These are phyloP conservation scores for Leucophora obtusa DNA, from an alignment of 2,888 invertebrate species.

Conservation along the genomic window DNA sequence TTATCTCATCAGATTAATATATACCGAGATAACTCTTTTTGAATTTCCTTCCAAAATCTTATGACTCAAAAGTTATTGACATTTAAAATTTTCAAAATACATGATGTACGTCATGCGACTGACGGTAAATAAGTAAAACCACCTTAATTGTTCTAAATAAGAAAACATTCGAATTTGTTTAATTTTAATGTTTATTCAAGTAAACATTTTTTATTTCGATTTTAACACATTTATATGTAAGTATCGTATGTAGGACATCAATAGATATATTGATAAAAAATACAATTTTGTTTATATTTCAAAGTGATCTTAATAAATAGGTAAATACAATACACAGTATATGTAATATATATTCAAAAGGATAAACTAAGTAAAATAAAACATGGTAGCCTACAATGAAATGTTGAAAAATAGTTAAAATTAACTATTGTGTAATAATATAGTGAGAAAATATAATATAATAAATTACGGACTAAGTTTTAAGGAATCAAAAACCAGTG, in stretches of 20 bases:
- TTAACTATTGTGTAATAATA: not conserved
- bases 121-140: not conserved
- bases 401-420: constrained; percentile 1
- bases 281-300: not conserved
- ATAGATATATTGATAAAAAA: not conserved
- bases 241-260: not conserved
- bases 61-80: too few relatives aligned
- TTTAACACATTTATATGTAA: not conserved
- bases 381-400: not conserved
- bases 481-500: constrained; percentile 44
- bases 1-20: too few relatives aligned
- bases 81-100: too few relatives aligned
- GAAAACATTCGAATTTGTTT: not conserved
- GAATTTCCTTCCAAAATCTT: too few relatives aligned
- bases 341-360: not conserved
- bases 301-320: not conserved
- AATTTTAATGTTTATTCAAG: not conserved
- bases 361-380: not conserved
- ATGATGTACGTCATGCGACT: not conserved
- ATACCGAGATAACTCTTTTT: too few relatives aligned
- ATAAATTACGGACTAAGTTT: not conserved
- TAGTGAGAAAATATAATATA: not conserved
- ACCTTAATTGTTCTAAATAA: not conserved
- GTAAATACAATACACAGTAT: not conserved
- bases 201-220: not conserved